A percentile compares a stretch with the other conserved stretches of the same genome.
These are phyloP conservation scores for Alectura lathami DNA, from an alignment of 2,113 vertebrate species.

Conservation along the genomic window DNA sequence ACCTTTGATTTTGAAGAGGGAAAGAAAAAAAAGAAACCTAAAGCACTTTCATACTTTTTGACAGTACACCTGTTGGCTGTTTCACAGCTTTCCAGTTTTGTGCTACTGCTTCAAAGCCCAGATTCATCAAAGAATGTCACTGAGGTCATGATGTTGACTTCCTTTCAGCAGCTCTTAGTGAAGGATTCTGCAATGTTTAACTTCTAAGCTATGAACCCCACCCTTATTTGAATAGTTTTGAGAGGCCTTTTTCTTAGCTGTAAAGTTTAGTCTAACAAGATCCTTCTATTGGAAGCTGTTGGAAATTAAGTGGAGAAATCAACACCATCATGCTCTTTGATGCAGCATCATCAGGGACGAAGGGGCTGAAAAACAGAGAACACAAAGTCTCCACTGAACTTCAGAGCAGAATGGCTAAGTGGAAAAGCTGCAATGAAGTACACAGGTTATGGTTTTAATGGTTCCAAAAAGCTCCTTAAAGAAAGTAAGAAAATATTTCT, in stretches of 20 bases:
- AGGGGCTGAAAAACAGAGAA: background rate
- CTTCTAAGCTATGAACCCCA: background rate
- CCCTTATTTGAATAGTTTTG: constrained; percentile 17
- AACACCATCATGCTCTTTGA: constrained; percentile 8
- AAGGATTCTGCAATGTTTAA: constrained; percentile 7
- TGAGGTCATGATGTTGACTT: background rate
- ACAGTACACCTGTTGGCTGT: background rate
- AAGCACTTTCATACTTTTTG: constrained; percentile 12
- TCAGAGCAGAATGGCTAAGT: constrained; percentile 14
- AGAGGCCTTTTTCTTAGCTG: background rate
- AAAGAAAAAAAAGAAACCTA: accelerated
- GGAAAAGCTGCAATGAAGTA: background rate
- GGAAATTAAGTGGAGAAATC: constrained; percentile 38
- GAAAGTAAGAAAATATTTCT: background rate
- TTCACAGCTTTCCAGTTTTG: constrained; percentile 22
- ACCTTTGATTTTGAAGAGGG: background rate
- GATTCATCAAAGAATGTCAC: background rate
- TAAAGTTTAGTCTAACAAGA: constrained; percentile 18
- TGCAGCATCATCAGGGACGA: background rate
- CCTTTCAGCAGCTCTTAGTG: background rate
- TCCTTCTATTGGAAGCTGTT: background rate
- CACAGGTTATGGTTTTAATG: constrained; percentile 8
- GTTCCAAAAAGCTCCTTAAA: background rate
- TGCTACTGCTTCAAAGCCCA: constrained; percentile 41
- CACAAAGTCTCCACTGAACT: background rate